Evolutionary conservation across 37 sponge, comb jelly and placozoan species (phyloP), one percentile per base, ranked within the genome.

Genomic region (Cliona cf. orientalis): DNA sequence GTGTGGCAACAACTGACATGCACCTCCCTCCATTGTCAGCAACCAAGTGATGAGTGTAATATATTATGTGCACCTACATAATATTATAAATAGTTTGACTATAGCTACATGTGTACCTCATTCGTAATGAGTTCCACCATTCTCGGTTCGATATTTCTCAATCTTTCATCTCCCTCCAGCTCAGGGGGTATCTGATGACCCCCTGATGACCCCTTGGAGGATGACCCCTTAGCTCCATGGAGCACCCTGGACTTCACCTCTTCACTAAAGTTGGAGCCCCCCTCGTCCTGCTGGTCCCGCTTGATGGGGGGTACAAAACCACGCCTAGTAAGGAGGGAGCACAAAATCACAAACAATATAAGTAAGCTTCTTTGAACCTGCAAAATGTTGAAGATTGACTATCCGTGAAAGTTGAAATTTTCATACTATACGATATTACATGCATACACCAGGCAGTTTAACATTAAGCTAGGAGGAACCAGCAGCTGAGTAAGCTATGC

Each of bases 101-200:
- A 42, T 25, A 22, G 37, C 5, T 44, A 25, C 11, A 45, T 42
- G 21, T 67, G 5, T 62, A 92, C 96, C 89, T 95, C 97, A 81
- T 91, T 97, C 88, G 86, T 89, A 25, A 97, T 97, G 46, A 97
- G 86, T 38, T 97, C 95, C 29, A 97, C 85, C 92, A 97, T 94
- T 62, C 71, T 88, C 25, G 87, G 95, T 40, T 97, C 97, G 42
- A 97, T 84, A 57, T 88, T 86, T 78, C 74, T 97, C 45, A 97
- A 81, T 39, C 80, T 69, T 34, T 97, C 97, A 67, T 97, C 85
- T 28, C 85, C 91, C 46, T 89, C 88, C 32, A 90, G 71, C 41
- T 87, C 90, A 26, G 90, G 87, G 28, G 62, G 62, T 5, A 61
- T 17, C 23, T 61, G 31, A 5, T 12, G 5, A 36, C 37, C 39